These are phyloP conservation scores for Hemaris fuciformis DNA, from an alignment of 2,888 invertebrate genomes.

Conservation along the genomic window DNA sequence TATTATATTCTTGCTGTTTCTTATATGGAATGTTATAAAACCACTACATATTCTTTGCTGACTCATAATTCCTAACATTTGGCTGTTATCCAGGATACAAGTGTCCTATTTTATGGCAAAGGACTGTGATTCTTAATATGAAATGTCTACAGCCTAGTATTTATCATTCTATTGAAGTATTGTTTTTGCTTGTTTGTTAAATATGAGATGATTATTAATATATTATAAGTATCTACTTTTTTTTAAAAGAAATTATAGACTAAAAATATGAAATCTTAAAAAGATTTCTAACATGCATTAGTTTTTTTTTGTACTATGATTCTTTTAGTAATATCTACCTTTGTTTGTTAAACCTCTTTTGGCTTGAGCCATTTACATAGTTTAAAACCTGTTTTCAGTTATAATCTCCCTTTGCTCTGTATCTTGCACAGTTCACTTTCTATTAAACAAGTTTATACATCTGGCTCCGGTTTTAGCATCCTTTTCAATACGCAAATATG, in stretches of 20 bases:
- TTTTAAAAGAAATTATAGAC: too few species aligned
- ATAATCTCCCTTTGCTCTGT: neutral
- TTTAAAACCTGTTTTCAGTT: neutral
- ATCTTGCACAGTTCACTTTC: neutral
- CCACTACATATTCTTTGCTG: neutral
- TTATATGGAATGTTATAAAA: neutral
- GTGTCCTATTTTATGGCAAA: neutral
- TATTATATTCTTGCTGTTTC: too few species aligned
- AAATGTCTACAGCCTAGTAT: neutral
- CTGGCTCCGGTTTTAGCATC: neutral
- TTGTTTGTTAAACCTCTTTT: too few species aligned
- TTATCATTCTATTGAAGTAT: neutral
- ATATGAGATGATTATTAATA: too few species aligned
- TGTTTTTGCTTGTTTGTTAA: too few species aligned
- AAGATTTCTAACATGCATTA: too few species aligned
- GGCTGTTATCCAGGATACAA: neutral
- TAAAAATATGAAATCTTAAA: too few species aligned
- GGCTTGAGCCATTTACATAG: neutral
- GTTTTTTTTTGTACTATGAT: too few species aligned
- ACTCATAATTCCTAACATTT: neutral
- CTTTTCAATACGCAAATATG: neutral
- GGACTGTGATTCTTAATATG: neutral
- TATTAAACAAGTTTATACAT: neutral
- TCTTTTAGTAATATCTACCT: too few species aligned
- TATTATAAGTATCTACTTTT: too few species aligned